Percentiles rank a stretch among this genome's conserved stretches.
phyloP scores from a whole-genome alignment of 2,113 vertebrate species.

The Phalacrocorax carbo region DNA sequence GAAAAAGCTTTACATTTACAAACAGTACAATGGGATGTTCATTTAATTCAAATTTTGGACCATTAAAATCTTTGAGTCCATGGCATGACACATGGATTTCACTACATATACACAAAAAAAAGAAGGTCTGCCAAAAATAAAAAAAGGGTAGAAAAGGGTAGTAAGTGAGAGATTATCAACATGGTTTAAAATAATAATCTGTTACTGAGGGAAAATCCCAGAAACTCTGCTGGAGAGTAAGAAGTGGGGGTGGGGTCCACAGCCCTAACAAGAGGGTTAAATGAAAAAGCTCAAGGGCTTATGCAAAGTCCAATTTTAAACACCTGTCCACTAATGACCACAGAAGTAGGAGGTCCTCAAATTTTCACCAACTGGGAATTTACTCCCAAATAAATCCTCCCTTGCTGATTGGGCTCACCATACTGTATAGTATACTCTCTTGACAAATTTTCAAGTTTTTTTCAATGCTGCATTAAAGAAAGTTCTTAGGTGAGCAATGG shows the following conservation, averaged over 20 bases:
- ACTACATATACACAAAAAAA: background rate
- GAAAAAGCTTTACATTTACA: background rate
- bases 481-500: background rate
- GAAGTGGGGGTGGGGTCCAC: background rate
- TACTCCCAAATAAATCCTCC: background rate
- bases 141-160: background rate
- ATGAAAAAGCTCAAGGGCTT: background rate
- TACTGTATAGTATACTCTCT: fast-evolving
- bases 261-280: background rate
- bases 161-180: background rate
- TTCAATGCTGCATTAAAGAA: background rate
- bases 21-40: background rate
- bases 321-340: background rate
- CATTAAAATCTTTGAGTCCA: background rate
- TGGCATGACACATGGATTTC: background rate
- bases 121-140: background rate
- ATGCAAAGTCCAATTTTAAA: background rate
- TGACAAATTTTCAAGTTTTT: background rate
- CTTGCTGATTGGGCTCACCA: background rate
- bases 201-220: background rate
- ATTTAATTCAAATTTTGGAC: background rate
- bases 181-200: background rate
- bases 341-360: background rate
- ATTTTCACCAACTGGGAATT: background rate
- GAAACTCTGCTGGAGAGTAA: background rate